These are phyloP conservation scores for Epizoanthus stellaris DNA, from an alignment of 92 coral and sea anemone genomes.

Conservation along the genomic window DNA sequence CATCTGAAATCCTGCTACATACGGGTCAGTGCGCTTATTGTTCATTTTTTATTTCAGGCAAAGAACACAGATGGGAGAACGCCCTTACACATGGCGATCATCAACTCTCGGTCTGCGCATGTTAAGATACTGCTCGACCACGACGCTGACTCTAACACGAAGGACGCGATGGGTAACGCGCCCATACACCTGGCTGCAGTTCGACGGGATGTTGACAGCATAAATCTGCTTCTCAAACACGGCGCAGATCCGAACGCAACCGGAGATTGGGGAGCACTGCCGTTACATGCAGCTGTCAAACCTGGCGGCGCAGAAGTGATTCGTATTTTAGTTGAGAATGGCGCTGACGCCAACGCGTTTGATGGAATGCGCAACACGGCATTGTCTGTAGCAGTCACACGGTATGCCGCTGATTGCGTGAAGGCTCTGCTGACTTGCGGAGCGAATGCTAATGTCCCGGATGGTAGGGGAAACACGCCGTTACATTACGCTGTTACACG, in stretches of 20 bases:
- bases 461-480: conserved; percentile 34
- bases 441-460: conserved; percentile 31
- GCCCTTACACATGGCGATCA: conserved; percentile 2
- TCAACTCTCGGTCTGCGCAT: neutral
- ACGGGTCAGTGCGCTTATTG: too few relatives aligned
- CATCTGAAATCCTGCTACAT: too few relatives aligned
- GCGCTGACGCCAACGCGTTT: conserved; percentile 29
- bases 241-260: conserved; percentile 14
- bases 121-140: conserved; percentile 2
- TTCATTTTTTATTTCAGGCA: conserved; percentile 4
- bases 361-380: conserved; percentile 31
- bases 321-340: conserved; percentile 17
- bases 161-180: conserved; percentile 14
- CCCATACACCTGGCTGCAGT: conserved; percentile 24
- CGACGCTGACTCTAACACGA: conserved; percentile 21
- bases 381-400: conserved; percentile 18
- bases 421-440: conserved; percentile 14
- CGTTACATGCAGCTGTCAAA: conserved; percentile 17
- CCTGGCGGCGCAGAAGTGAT: conserved; percentile 14
- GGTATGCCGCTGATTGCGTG: conserved; percentile 28
- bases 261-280: conserved; percentile 34
- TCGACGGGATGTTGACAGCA: neutral
- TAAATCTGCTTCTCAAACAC: neutral
- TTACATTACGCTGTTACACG: conserved; percentile 29
- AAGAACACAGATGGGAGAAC: conserved; percentile 20